A percentile compares a stretch with the other conserved stretches of the same genome.
phyloP scores from a whole-genome alignment of 1,140 invertebrate genomes.

The Conus betulinus region DNA sequence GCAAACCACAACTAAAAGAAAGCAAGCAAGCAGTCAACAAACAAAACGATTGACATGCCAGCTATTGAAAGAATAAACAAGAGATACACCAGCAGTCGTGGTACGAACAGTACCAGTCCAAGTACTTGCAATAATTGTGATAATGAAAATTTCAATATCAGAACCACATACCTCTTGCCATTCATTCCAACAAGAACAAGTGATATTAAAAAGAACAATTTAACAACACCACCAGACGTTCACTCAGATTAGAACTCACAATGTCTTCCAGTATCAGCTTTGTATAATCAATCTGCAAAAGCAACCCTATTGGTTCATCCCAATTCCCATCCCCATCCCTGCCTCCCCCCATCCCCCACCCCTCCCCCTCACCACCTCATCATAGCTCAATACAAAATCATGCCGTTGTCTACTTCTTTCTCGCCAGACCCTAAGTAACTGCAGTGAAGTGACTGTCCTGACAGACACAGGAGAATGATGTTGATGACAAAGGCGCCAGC shows the following conservation, averaged over 20 bases:
- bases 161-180: too few species aligned
- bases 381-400: slow-evolving; percentile 65
- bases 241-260: background rate
- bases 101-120: too few species aligned
- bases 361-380: background rate
- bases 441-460: slow-evolving; percentile 59
- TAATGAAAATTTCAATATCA: too few species aligned
- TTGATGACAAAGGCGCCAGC: slow-evolving; percentile 84
- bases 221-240: background rate
- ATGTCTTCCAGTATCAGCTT: background rate
- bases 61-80: too few species aligned
- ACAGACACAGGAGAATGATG: slow-evolving; percentile 84
- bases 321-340: background rate
- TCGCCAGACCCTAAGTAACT: slow-evolving; percentile 60
- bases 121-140: too few species aligned
- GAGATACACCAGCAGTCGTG: too few species aligned
- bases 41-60: too few species aligned
- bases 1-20: too few species aligned
- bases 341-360: background rate
- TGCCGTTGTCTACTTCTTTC: slow-evolving; percentile 68
- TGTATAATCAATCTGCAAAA: background rate
- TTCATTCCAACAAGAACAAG: background rate
- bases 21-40: too few species aligned
- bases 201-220: background rate
- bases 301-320: background rate